A percentile compares a stretch with the other conserved stretches of the same genome.
Evolutionary conservation across 2,888 invertebrate species (phyloP).

Genomic region (Synanthedon vespiformis): DNA sequence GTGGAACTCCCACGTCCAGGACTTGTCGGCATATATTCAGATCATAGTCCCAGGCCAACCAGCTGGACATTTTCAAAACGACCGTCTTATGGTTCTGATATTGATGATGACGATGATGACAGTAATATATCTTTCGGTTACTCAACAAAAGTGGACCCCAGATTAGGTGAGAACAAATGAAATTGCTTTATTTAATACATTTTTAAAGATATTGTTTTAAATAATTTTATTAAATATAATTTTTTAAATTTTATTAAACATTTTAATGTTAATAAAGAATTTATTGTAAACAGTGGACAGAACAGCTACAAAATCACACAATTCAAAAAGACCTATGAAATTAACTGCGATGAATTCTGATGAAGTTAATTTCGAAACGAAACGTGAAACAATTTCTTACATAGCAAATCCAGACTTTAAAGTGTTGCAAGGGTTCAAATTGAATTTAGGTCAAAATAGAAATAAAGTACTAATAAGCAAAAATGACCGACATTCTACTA

Average conservation of each 20-base stretch:
- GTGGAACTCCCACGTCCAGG: conserved; percentile 52
- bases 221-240: too few species aligned
- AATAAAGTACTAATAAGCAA: conserved; percentile 15
- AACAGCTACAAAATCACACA: conserved; percentile 10
- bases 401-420: conserved; percentile 53
- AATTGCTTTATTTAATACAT: too few species aligned
- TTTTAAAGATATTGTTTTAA: too few species aligned
- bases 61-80: conserved; percentile 23
- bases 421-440: conserved; percentile 51
- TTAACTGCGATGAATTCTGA: conserved; percentile 20
- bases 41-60: conserved; percentile 24
- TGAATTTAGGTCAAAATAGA: conserved; percentile 38
- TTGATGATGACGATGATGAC: conserved; percentile 18
- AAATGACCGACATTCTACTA: conserved; percentile 25
- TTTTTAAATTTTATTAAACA: too few species aligned
- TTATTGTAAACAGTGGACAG: conserved; percentile 13
- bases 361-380: conserved; percentile 21
- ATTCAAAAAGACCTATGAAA: conserved; percentile 25
- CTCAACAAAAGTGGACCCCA: conserved; percentile 48
- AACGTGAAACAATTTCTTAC: conserved; percentile 41
- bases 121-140: conserved; percentile 38
- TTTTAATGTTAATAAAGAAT: neutral
- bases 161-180: conserved; percentile 26
- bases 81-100: conserved; percentile 18
- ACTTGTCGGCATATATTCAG: conserved; percentile 48